Evolutionary conservation across 1,140 invertebrate genomes (phyloP), one percentile per base, ranked within the genome.

Genomic region (Drosophila mojavensis): DNA sequence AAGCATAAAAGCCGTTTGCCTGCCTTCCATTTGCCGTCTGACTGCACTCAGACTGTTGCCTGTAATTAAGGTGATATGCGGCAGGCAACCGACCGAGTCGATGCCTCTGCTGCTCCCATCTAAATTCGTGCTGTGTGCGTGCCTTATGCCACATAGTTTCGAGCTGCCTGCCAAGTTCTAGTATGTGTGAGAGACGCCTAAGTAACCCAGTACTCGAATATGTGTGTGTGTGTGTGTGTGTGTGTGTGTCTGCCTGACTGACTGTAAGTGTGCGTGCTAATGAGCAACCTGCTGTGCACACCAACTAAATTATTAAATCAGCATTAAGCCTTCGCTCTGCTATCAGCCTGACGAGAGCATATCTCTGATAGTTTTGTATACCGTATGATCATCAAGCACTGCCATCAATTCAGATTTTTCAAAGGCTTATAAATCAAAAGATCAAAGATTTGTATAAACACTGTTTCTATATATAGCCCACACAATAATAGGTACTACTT

Each of bases 51-150:
- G 79, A 86, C 79, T 86, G 84, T 72, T 89, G 84, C 77, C 84
- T 89, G 84, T 89, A 89, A 89, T 89, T 89, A 89, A 89, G 84
- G 84, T 89, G 84, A 89, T 88, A 84, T 84, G 84, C 78, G 77
- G 80, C 84, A 78, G 55, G 53, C 80, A 88, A 61, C 60, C 79
- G 67, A 81, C 64, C 81, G 69, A 77, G 79, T 77, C 81, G 60
- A 80, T 69, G 60, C 50, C 69, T 59, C 26, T 13, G 13, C 53
- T 47, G n/a, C 41, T 47, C 17, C 20, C 33, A 30, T 59, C 73
- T 76, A 80, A 88, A 79, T 88, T 83, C 79, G 76, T 88, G 80
- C 78, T 81, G 65, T 83, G 69, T 88, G 84, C 81, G 84, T 89
- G 66, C 36, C 36, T 26, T 9, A 9, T 53, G 24, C 36, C 50